Base-by-base conservation (phyloP, 2,888 invertebrate genomes). In the Chorisops tibialis region DNA sequence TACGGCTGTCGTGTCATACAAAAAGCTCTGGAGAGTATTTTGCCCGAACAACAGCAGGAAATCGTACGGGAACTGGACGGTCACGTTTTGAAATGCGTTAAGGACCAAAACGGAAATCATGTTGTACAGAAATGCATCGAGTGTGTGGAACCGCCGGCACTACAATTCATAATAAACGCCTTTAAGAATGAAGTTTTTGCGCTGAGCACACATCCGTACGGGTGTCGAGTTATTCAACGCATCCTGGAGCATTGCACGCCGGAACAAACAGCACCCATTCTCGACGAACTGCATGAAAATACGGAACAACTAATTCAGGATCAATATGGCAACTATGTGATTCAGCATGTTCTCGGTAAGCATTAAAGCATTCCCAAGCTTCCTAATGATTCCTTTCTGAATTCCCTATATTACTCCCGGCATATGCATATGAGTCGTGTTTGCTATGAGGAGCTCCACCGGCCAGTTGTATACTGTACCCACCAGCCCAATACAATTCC, bases 51-150 rank as follows among this genome's bases (percentile, higher is more conserved):
- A 77, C 94, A 95, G 79, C 91, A 94, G 74, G 95, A 95, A 79
- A 92, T 97, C 69, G 94, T 96, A 54, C 87, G 90, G 66, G 96
- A 97, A 80, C 82, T 96, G 58, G 95, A 96, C 77, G 95, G 95
- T 0, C 94, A 96, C 78, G 93, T 96, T 45, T 81, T 96, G 72
- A 95, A 96, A 79, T 96, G 96, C 56, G 96, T 97, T 65, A 96
- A 96, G 80, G 96, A 97, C 80, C 96, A 97, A 80, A 97, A 97
- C 79, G 96, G 96, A 45, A 97, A 97, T 80, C 96, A 97, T 76
- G 96, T 97, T 50, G 94, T 96, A 61, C 96, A 96, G 81, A 96
- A 96, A 75, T 96, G 96, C 75, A 96, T 97, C 72, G 96, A 97
- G 79, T 94, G 95, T 79, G 95, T 96, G 63, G 93, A 95, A 75